phyloP scores from a whole-genome alignment of 2,888 invertebrate species.

The Diplolepis rosae region DNA sequence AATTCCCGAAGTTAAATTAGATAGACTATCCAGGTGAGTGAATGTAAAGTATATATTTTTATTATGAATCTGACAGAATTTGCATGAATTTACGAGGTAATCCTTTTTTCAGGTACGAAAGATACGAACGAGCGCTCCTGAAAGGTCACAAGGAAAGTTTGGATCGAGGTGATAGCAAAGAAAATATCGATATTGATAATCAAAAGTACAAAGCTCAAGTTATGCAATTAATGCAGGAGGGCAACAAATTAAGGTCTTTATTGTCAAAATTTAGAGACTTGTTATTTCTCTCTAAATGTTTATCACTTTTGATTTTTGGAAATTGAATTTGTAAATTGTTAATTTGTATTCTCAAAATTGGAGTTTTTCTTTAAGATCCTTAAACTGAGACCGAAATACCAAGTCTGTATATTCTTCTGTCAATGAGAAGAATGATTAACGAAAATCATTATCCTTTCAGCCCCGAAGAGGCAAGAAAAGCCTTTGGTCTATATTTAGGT shows the following conservation, averaged over 20 bases:
- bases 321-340: neutral
- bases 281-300: neutral
- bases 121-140: constrained; percentile 78
- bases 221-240: constrained; percentile 78
- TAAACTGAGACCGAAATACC: neutral
- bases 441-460: constrained; percentile 54
- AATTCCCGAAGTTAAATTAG: constrained; percentile 67
- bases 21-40: constrained; percentile 68
- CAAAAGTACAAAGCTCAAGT: constrained; percentile 78
- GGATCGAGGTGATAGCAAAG: constrained; percentile 68
- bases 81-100: neutral
- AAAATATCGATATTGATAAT: constrained; percentile 73
- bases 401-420: neutral
- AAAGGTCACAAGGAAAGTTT: constrained; percentile 73
- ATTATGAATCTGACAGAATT: neutral
- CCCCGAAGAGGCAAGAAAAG: constrained; percentile 81
- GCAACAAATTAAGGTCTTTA: constrained; percentile 81
- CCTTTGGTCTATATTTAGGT: constrained; percentile 86
- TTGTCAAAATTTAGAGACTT: neutral
- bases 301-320: neutral
- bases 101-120: constrained; percentile 74
- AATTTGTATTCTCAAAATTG: neutral
- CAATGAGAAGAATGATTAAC: neutral
- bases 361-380: neutral
- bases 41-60: neutral